Conservation (phyloP, 2,797 vertebrate species). For the Rhabdophis nuchalis region DNA sequence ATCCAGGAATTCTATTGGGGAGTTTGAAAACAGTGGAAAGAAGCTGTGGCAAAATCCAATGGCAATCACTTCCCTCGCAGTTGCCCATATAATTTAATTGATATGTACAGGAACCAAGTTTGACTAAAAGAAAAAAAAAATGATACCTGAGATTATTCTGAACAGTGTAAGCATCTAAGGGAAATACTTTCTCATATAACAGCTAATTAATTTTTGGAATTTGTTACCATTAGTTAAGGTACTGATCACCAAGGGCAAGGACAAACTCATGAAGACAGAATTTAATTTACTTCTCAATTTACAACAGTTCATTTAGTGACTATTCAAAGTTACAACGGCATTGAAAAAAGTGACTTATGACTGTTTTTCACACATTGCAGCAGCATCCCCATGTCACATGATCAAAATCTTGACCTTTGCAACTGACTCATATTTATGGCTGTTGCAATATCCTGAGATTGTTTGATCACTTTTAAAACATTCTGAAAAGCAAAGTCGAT, state of each 20-base stretch:
- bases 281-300: not conserved
- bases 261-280: not conserved
- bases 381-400: no score
- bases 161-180: not conserved
- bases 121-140: not conserved
- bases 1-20: not conserved
- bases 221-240: not conserved
- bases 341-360: no score
- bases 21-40: not conserved
- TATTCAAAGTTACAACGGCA: no score
- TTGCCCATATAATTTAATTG: not conserved
- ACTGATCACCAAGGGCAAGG: not conserved
- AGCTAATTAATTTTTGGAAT: not conserved
- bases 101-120: not conserved
- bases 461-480: no score
- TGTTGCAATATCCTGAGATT: no score
- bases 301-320: no score
- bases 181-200: not conserved
- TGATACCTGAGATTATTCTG: not conserved
- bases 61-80: not conserved
- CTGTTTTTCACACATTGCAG: no score
- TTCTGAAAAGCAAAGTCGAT: no score
- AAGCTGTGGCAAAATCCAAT: not conserved
- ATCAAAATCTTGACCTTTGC: no score
- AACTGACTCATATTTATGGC: no score